These are phyloP conservation scores for Acanthiza pusilla DNA, from an alignment of 2,797 vertebrate species.

Conservation along the genomic window DNA sequence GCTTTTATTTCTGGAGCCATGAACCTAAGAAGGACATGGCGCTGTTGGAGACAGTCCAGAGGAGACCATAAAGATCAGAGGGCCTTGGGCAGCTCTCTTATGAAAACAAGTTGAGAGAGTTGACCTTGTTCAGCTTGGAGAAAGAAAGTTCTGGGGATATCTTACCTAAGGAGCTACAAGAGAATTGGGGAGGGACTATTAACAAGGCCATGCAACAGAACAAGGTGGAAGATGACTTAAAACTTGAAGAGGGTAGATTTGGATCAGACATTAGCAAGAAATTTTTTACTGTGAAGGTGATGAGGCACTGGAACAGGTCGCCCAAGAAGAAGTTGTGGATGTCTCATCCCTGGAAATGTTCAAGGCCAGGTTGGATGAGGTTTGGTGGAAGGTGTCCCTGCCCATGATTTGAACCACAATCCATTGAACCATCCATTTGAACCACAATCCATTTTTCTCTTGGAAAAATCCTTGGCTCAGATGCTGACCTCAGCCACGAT, in stretches of 20 bases:
- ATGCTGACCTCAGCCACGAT: neutral
- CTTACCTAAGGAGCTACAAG: neutral
- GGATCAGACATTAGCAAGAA: neutral
- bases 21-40: accelerated
- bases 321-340: neutral
- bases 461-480: neutral
- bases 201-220: neutral
- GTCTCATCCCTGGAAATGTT: neutral
- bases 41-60: neutral
- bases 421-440: neutral
- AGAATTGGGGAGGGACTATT: neutral
- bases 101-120: neutral
- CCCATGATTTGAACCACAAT: neutral
- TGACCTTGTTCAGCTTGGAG: neutral
- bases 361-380: neutral
- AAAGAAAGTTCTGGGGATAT: neutral
- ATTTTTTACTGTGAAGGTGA: neutral
- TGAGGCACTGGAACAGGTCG: neutral
- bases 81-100: neutral
- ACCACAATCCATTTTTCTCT: neutral
- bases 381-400: neutral
- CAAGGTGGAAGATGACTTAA: neutral
- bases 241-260: neutral
- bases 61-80: no score
- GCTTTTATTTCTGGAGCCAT: neutral